These are phyloP conservation scores for Meleagris gallopavo DNA, from an alignment of 2,113 vertebrate species.

Conservation along the genomic window DNA sequence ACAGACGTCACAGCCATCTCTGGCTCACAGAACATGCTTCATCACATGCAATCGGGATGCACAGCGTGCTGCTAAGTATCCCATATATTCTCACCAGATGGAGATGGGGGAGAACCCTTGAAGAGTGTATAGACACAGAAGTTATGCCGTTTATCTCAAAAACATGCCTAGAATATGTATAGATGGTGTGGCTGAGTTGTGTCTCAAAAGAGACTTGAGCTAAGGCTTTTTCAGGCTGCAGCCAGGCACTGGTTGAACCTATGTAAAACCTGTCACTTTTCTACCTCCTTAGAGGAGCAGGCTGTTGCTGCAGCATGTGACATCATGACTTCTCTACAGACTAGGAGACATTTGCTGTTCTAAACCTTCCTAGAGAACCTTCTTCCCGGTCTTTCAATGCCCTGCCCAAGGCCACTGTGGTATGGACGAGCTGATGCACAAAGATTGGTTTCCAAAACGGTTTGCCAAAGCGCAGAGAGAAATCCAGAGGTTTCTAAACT, in stretches of 20 bases:
- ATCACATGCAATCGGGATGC: rapidly evolving
- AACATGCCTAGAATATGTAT: not conserved
- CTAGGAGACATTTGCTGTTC: not conserved
- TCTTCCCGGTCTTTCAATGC: not conserved
- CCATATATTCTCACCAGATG: not conserved
- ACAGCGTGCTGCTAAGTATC: not conserved
- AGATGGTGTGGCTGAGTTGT: not conserved
- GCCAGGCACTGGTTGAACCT: not conserved
- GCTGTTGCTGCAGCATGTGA: not conserved
- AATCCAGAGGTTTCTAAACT: not conserved
- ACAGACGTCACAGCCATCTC: rapidly evolving
- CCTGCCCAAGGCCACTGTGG: not conserved
- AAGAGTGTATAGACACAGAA: not conserved
- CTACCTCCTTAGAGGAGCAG: not conserved
- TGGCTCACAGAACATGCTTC: not conserved
- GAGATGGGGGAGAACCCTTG: not conserved
- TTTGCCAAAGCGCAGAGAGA: not conserved
- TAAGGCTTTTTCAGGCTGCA: not conserved
- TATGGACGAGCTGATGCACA: not conserved
- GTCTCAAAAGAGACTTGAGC: not conserved
- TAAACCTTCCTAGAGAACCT: not conserved
- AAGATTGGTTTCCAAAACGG: not conserved
- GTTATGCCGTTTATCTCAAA: not conserved
- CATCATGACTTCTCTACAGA: not conserved
- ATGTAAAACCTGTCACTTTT: not conserved